These are phyloP conservation scores for Nymphalis io DNA, from an alignment of 1,140 invertebrate genomes.

Conservation along the genomic window DNA sequence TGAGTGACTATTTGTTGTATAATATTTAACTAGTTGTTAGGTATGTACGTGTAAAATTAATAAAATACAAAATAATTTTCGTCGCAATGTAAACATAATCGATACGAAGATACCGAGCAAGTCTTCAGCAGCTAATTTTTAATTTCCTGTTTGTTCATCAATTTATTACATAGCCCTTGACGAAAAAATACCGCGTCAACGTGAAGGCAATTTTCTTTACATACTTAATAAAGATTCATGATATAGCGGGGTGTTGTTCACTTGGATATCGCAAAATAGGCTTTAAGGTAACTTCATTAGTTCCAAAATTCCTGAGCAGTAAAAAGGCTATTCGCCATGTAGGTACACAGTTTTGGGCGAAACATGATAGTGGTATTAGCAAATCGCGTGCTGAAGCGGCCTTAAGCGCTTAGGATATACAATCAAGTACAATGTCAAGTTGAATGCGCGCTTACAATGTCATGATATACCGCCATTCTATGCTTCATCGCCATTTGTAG, in stretches of 20 bases:
- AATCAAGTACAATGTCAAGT: slow-evolving; percentile 53
- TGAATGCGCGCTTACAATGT: slow-evolving; percentile 22
- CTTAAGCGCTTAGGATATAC: slow-evolving; percentile 44
- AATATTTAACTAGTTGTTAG: too few species aligned
- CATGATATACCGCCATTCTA: slow-evolving; percentile 28
- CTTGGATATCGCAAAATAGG: background rate
- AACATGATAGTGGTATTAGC: slow-evolving; percentile 42
- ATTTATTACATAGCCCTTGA: background rate
- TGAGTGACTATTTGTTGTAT: too few species aligned
- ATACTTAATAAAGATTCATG: slow-evolving; percentile 11
- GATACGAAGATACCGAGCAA: background rate
- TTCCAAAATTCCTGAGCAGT: background rate
- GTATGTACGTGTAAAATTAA: background rate
- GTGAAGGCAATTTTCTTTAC: slow-evolving; percentile 19
- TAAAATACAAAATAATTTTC: background rate
- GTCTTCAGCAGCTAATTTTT: background rate
- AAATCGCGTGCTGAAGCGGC: slow-evolving; percentile 52
- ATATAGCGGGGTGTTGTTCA: background rate
- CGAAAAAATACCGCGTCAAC: slow-evolving; percentile 8
- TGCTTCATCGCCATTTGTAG: background rate
- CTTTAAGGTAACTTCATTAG: background rate
- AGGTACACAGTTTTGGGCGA: slow-evolving; percentile 13
- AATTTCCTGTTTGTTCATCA: slow-evolving; percentile 6
- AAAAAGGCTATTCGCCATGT: background rate
- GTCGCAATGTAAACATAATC: background rate